phyloP scores from a whole-genome alignment of 1,140 invertebrate genomes.

The Drosophila athabasca region DNA sequence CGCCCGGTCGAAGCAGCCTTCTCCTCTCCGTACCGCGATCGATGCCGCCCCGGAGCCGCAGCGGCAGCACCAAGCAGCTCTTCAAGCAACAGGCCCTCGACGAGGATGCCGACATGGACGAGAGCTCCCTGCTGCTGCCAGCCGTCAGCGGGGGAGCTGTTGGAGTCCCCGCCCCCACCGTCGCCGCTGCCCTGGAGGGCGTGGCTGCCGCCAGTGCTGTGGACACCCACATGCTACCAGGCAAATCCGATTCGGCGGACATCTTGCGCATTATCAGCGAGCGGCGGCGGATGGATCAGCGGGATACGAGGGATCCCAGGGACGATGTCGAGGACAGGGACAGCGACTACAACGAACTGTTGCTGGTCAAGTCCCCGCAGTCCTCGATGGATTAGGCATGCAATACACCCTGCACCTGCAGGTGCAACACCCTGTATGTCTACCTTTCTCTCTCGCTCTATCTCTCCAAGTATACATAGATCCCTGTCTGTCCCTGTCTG shows the following conservation, averaged over 20 bases:
- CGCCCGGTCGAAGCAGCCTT: conserved; percentile 52
- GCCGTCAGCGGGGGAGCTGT: background rate
- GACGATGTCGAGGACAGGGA: conserved; percentile 47
- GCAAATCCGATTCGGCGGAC: conserved; percentile 79
- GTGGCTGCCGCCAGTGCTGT: background rate
- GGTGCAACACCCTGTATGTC: background rate
- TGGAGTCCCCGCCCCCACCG: background rate
- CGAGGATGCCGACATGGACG: conserved; percentile 81
- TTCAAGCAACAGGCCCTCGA: conserved; percentile 83
- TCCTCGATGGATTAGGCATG: conserved; percentile 73
- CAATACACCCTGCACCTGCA: too few relatives aligned
- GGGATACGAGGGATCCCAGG: conserved; percentile 51
- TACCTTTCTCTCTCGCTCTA: background rate
- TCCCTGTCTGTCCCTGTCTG: background rate
- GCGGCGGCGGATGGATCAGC: conserved; percentile 77
- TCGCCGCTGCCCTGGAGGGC: conserved; percentile 19
- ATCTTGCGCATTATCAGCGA: conserved; percentile 83
- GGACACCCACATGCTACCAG: conserved; percentile 18
- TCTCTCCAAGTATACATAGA: conserved; percentile 5
- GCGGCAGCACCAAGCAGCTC: conserved; percentile 82
- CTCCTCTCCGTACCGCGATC: conserved; percentile 76
- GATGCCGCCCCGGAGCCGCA: conserved; percentile 82
- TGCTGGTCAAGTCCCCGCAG: conserved; percentile 80
- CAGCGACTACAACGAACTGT: conserved; percentile 80
- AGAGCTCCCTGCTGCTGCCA: conserved; percentile 76